A percentile compares a stretch with the other conserved stretches of the same genome.
Conservation (phyloP, 2,888 invertebrate genomes). For the Teleiodes luculella region DNA sequence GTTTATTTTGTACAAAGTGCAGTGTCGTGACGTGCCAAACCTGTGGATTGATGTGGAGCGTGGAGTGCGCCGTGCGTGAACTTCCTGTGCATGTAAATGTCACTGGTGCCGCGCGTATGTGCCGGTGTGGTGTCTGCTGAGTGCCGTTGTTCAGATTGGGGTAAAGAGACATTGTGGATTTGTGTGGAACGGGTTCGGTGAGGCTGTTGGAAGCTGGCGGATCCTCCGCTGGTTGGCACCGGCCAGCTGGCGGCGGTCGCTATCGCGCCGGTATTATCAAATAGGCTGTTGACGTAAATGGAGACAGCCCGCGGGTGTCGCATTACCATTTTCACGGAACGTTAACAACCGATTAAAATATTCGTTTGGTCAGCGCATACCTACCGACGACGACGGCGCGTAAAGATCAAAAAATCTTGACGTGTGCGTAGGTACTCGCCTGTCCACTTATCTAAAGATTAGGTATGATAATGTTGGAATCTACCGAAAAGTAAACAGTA, state of each 20-base stretch:
- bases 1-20: slow-evolving; percentile 48
- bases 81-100: slow-evolving; percentile 68
- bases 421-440: too few relatives aligned
- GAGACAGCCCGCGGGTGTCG: slow-evolving; percentile 47
- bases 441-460: not conserved
- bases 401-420: too few relatives aligned
- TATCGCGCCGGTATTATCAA: slow-evolving; percentile 45
- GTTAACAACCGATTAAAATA: slow-evolving; percentile 53
- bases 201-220: slow-evolving; percentile 50
- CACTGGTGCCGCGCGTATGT: slow-evolving; percentile 54
- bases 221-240: slow-evolving; percentile 57
- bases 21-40: slow-evolving; percentile 73
- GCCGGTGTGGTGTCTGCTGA: slow-evolving; percentile 67
- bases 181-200: slow-evolving; percentile 62
- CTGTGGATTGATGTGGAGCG: slow-evolving; percentile 54
- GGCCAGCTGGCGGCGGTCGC: slow-evolving; percentile 37
- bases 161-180: slow-evolving; percentile 60
- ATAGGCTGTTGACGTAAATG: slow-evolving; percentile 49
- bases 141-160: slow-evolving; percentile 53
- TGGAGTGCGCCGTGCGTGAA: slow-evolving; percentile 49
- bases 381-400: not conserved
- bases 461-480: not conserved
- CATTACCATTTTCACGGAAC: slow-evolving; percentile 50
- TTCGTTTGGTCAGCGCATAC: slow-evolving; percentile 41
- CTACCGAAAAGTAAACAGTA: not conserved